Percentiles rank a stretch among this genome's conserved stretches.
Conservation (phyloP, 2,888 invertebrate species). For the Anodontia alba region DNA sequence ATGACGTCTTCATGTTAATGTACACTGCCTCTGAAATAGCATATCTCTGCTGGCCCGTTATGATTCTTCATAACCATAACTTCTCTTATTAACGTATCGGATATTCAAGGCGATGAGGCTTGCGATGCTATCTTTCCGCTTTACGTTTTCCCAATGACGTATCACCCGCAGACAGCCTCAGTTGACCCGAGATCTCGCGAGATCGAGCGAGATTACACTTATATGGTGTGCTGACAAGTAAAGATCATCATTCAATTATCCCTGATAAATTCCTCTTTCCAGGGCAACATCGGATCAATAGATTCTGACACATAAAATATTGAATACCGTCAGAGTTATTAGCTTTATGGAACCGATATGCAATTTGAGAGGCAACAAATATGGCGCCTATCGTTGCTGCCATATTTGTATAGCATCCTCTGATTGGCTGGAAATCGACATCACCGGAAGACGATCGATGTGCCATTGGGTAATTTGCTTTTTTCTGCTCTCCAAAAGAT, state of each 20-base stretch:
- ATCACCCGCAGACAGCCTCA: conserved; percentile 42
- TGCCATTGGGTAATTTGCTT: not conserved
- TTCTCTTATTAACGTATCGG: conserved; percentile 46
- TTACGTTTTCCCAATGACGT: conserved; percentile 38
- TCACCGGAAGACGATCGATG: not conserved
- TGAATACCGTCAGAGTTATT: conserved; percentile 34
- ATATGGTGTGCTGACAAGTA: conserved; percentile 49
- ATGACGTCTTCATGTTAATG: not conserved
- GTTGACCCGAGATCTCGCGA: conserved; percentile 47
- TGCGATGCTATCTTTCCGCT: conserved; percentile 44
- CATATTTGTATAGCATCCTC: not conserved
- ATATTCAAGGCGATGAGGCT: conserved; percentile 44
- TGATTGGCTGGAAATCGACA: not conserved
- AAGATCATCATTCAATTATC: conserved; percentile 57
- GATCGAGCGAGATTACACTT: conserved; percentile 45
- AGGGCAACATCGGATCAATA: conserved; percentile 44
- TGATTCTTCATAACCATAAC: conserved; percentile 54
- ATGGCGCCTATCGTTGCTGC: conserved; percentile 27
- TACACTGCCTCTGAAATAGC: not conserved
- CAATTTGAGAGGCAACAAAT: conserved; percentile 36
- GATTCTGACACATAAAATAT: conserved; percentile 46
- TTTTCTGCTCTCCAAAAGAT: not conserved
- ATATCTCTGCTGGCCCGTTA: not conserved
- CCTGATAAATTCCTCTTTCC: conserved; percentile 54
- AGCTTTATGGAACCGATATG: conserved; percentile 53